Evolutionary conservation across 2,113 vertebrate species (phyloP).

Genomic region (Lontra canadensis): DNA sequence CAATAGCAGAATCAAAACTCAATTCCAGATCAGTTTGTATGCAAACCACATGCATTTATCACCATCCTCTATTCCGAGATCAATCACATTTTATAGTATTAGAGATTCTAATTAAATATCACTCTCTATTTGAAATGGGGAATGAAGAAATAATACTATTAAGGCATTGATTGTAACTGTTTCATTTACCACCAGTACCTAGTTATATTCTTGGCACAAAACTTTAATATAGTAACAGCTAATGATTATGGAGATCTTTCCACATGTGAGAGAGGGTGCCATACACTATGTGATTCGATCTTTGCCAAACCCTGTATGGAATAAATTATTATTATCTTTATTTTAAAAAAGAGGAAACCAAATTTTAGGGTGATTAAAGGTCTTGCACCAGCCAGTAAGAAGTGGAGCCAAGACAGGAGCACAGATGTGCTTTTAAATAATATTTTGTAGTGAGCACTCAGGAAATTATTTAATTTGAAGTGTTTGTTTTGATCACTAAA

Average conservation of each 20-base stretch:
- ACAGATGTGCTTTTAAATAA: background rate
- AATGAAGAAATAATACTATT: background rate
- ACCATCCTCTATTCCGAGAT: rapidly evolving
- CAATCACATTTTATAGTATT: background rate
- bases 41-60: background rate
- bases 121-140: background rate
- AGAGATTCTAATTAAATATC: background rate
- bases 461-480: background rate
- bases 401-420: background rate
- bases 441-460: background rate
- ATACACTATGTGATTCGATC: background rate
- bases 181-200: background rate
- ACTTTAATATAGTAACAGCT: background rate
- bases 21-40: background rate
- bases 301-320: background rate
- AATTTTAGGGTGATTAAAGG: background rate
- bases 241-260: background rate
- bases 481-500: background rate
- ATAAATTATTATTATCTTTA: background rate
- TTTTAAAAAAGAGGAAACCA: background rate
- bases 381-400: background rate
- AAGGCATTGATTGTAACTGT: background rate
- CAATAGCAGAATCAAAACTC: background rate
- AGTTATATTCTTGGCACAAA: background rate
- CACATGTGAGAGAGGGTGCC: background rate